Evolutionary conservation across 1,140 invertebrate species (phyloP).

Genomic region (Rhysida immarginata): DNA sequence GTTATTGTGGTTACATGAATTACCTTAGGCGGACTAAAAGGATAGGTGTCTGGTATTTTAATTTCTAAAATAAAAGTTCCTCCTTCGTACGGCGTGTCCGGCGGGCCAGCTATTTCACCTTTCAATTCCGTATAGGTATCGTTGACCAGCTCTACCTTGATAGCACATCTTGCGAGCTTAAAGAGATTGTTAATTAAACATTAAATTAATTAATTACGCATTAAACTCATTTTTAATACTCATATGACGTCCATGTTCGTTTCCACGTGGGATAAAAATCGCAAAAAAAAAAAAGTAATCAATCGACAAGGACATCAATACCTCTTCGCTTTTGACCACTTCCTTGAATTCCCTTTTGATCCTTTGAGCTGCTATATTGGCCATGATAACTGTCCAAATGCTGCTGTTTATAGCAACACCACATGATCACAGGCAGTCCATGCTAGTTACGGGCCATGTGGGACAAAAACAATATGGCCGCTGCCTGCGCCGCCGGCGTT

Average conservation of each 20-base stretch:
- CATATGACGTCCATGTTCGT: no score
- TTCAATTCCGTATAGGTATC: constrained; percentile 79
- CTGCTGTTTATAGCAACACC: no score
- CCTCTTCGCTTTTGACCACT: constrained; percentile 94
- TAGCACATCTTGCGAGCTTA: constrained; percentile 77
- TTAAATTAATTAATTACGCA: background rate
- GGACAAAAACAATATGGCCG: no score
- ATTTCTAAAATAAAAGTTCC: constrained; percentile 89
- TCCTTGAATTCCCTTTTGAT: constrained; percentile 96
- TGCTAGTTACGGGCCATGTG: no score
- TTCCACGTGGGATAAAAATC: no score
- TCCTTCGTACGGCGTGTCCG: constrained; percentile 93
- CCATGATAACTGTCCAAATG: no score
- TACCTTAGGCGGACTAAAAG: constrained; percentile 97
- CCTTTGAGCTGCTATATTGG: constrained; percentile 86
- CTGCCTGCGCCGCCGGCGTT: no score
- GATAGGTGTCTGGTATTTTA: constrained; percentile 96
- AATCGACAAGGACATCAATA: no score
- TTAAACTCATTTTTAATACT: no score
- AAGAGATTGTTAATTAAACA: no score
- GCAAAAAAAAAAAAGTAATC: no score
- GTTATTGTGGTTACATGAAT: constrained; percentile 14
- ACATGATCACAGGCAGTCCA: no score
- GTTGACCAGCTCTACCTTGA: constrained; percentile 83
- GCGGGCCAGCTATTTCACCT: constrained; percentile 81